Evolutionary conservation across 2,888 invertebrate species (phyloP).

Genomic region (Drosophila meridionalis): DNA sequence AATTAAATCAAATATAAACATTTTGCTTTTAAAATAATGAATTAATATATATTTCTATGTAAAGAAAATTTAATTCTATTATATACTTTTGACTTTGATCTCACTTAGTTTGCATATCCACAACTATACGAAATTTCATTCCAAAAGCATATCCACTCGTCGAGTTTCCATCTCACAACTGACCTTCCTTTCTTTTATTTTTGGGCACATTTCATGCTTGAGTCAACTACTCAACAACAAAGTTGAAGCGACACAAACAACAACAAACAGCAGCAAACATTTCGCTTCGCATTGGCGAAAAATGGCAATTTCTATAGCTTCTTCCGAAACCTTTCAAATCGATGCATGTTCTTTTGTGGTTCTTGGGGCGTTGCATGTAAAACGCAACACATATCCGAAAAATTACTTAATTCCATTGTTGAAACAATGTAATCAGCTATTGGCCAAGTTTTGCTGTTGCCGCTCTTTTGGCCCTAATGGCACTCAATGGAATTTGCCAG

Average conservation of each 20-base stretch:
- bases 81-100: too few relatives aligned
- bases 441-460: slow-evolving; percentile 35
- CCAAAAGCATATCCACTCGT: neutral
- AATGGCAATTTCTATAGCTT: slow-evolving; percentile 41
- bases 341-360: slow-evolving; percentile 8
- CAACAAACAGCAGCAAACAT: slow-evolving; percentile 4
- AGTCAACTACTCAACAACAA: slow-evolving; percentile 33
- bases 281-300: slow-evolving; percentile 12
- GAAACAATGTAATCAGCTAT: slow-evolving; percentile 65
- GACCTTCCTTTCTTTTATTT: slow-evolving; percentile 11
- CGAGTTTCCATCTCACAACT: too few relatives aligned
- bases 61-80: too few relatives aligned
- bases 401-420: slow-evolving; percentile 55
- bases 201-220: slow-evolving; percentile 63
- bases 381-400: slow-evolving; percentile 59
- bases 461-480: slow-evolving; percentile 46
- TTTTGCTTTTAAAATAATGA: too few relatives aligned
- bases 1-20: too few relatives aligned
- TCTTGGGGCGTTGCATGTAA: slow-evolving; percentile 52
- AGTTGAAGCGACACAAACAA: slow-evolving; percentile 3
- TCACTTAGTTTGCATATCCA: neutral
- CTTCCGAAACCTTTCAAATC: slow-evolving; percentile 42
- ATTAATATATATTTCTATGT: too few relatives aligned
- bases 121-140: neutral
- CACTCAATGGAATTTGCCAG: slow-evolving; percentile 49